Conservation (phyloP, 2,888 invertebrate species). For the Luperina testacea region DNA sequence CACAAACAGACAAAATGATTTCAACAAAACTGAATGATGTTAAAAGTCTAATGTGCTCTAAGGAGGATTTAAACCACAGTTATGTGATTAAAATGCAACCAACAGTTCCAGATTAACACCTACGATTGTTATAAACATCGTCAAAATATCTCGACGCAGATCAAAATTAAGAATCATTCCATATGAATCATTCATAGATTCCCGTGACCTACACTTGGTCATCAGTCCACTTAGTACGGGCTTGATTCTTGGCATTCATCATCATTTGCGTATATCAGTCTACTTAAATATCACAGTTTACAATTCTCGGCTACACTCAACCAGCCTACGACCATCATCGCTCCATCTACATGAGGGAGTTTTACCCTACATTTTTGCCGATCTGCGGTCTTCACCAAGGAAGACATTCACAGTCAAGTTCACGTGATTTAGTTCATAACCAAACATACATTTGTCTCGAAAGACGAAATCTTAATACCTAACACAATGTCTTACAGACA, state of each 20-base stretch:
- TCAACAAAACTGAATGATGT: neutral
- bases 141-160: neutral
- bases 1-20: slow-evolving; percentile 10
- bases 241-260: neutral
- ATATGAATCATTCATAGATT: no score
- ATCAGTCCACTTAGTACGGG: neutral
- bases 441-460: neutral
- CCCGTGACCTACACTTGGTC: neutral
- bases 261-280: neutral
- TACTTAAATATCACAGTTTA: neutral
- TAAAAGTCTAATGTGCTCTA: neutral
- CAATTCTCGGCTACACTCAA: neutral
- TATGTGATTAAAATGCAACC: slow-evolving; percentile 18
- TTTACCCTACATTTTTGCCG: neutral
- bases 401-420: neutral
- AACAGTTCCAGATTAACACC: slow-evolving; percentile 28
- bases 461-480: neutral
- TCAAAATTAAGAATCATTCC: neutral
- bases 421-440: neutral
- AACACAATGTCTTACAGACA: slow-evolving; percentile 22
- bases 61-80: slow-evolving; percentile 6
- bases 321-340: neutral
- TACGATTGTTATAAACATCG: neutral
- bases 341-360: neutral
- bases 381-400: neutral